These are phyloP conservation scores for Pharmacophagus antenor DNA, from an alignment of 2,888 invertebrate genomes.

Conservation along the genomic window DNA sequence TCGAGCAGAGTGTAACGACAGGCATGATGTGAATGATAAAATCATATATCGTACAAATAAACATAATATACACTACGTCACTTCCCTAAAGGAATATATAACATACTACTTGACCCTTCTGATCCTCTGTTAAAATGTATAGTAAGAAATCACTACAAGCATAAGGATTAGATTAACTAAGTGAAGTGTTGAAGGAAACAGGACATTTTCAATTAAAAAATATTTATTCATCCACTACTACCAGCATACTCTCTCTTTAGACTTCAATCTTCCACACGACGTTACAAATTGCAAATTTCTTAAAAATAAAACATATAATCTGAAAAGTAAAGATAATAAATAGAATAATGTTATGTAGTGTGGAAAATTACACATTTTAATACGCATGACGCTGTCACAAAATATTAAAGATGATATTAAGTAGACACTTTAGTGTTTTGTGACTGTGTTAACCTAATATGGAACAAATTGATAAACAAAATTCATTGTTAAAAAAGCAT, in stretches of 20 bases:
- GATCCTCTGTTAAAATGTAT: conserved; percentile 66
- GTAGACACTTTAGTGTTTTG: conserved; percentile 50
- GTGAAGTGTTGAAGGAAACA: conserved; percentile 60
- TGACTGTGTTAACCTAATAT: conserved; percentile 40
- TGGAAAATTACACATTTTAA: conserved; percentile 49
- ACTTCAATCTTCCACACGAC: conserved; percentile 58
- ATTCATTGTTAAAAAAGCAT: conserved; percentile 34
- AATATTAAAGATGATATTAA: conserved; percentile 45
- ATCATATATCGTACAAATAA: conserved; percentile 57
- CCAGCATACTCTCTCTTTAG: conserved; percentile 65
- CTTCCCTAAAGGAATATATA: conserved; percentile 59
- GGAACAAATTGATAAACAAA: conserved; percentile 52
- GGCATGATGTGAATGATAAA: conserved; percentile 62
- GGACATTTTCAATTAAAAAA: conserved; percentile 45
- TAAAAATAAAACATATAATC: not conserved
- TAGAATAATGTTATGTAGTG: conserved; percentile 47
- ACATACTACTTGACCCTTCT: conserved; percentile 55
- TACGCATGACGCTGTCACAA: conserved; percentile 64
- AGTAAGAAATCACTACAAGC: conserved; percentile 68
- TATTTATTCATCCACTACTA: conserved; percentile 42
- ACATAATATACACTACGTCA: conserved; percentile 60
- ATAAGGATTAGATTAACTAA: conserved; percentile 55
- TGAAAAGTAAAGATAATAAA: not conserved
- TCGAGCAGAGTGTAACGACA: conserved; percentile 57
- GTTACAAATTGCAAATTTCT: conserved; percentile 33